Percentiles rank a stretch among this genome's conserved stretches.
Conservation (phyloP, 2,113 vertebrate genomes). For the Arizona elegans region DNA sequence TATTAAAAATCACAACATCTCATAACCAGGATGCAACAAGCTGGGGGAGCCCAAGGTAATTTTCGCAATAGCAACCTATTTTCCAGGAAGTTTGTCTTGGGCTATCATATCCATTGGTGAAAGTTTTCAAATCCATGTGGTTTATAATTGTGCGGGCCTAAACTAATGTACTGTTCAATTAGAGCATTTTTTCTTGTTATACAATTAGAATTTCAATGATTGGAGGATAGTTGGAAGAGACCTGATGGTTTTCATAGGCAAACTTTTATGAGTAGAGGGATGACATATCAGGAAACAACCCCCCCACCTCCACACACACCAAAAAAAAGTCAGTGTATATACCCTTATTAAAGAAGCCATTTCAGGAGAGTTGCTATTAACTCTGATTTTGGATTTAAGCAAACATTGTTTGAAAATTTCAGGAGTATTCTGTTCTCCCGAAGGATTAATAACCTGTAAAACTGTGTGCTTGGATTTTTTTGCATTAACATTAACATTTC, state of each 20-base stretch:
- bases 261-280: not conserved
- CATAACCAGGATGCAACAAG: not conserved
- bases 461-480: not conserved
- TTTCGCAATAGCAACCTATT: not conserved
- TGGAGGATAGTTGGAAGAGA: not conserved
- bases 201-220: not conserved
- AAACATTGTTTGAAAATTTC: not conserved
- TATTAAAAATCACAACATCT: not conserved
- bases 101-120: not conserved
- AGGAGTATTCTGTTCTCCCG: not conserved
- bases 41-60: not conserved
- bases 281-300: not conserved
- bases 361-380: not conserved
- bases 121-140: not conserved
- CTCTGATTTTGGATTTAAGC: not conserved
- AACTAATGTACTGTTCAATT: not conserved
- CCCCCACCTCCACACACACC: no score
- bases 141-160: not conserved
- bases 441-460: not conserved
- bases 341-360: not conserved
- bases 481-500: not conserved
- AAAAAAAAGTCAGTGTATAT: no score
- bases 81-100: not conserved
- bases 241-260: not conserved
- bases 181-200: not conserved